A percentile compares a stretch with the other conserved stretches of the same genome.
phyloP scores from a whole-genome alignment of 2,888 invertebrate species.

The Balanococcus diminutus region DNA sequence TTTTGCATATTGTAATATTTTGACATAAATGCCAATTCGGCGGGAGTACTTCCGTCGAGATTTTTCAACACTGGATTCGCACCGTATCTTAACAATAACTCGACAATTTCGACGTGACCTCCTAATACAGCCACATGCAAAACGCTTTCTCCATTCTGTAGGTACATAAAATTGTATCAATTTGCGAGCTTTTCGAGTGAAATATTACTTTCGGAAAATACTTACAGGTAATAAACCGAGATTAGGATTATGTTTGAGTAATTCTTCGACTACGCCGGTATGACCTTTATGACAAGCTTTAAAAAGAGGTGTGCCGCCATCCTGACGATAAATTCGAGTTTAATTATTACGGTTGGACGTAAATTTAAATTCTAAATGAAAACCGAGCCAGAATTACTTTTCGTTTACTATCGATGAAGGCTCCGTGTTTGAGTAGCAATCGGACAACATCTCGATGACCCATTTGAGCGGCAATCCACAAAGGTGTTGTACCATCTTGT shows the following conservation, averaged over 20 bases:
- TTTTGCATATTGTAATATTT: not conserved
- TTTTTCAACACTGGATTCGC: conserved; percentile 73
- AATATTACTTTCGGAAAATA: conserved; percentile 56
- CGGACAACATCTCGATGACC: conserved; percentile 83
- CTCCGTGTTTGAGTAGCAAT: conserved; percentile 77
- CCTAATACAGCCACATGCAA: conserved; percentile 90
- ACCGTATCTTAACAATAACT: conserved; percentile 74
- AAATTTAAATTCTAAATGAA: not conserved
- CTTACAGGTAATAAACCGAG: conserved; percentile 80
- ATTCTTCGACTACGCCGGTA: conserved; percentile 80
- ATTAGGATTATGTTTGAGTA: conserved; percentile 82
- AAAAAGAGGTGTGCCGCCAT: conserved; percentile 92
- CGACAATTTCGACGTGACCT: conserved; percentile 80
- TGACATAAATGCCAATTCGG: conserved; percentile 66
- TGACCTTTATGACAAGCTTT: conserved; percentile 96
- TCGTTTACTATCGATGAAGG: conserved; percentile 77
- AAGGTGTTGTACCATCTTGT: conserved; percentile 83
- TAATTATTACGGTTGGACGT: conserved; percentile 5
- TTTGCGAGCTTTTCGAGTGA: not conserved
- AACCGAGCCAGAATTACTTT: conserved; percentile 66
- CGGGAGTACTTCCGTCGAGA: conserved; percentile 73
- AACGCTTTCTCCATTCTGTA: conserved; percentile 89
- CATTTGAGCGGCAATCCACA: conserved; percentile 96
- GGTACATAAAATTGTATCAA: conserved; percentile 57
- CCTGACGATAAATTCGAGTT: conserved; percentile 65